Evolutionary conservation across 2,888 invertebrate species (phyloP).

Genomic region (Drosophila colorata): DNA sequence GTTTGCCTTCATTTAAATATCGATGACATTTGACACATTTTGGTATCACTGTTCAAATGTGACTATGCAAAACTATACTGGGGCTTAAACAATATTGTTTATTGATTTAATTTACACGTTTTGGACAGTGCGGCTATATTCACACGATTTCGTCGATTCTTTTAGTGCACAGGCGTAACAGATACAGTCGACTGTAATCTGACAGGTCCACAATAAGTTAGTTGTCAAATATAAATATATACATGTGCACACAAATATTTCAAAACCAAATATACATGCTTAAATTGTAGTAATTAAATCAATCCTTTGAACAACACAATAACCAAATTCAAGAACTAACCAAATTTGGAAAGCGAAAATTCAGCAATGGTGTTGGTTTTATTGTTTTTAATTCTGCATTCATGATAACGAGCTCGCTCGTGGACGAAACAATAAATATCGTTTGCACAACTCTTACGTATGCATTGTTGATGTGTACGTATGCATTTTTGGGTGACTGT

Average conservation of each 20-base stretch:
- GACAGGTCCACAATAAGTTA: background rate
- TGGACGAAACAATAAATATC: constrained; percentile 52
- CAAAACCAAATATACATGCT: constrained; percentile 11
- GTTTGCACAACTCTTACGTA: constrained; percentile 1
- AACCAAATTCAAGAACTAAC: constrained; percentile 7
- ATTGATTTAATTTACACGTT: constrained; percentile 3
- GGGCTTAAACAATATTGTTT: background rate
- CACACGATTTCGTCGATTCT: background rate
- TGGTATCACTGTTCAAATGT: constrained; percentile 5
- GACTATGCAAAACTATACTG: background rate
- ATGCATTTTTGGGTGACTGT: constrained; percentile 5
- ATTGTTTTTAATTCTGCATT: constrained; percentile 32
- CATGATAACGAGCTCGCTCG: constrained; percentile 16
- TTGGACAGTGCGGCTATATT: background rate
- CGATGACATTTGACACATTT: constrained; percentile 22
- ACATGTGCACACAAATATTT: constrained; percentile 18
- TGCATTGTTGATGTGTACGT: background rate
- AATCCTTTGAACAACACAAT: constrained; percentile 22
- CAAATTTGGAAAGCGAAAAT: constrained; percentile 25
- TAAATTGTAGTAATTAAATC: constrained; percentile 64
- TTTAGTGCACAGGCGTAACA: background rate
- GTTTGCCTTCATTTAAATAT: constrained; percentile 19
- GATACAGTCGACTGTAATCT: background rate
- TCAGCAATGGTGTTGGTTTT: background rate
- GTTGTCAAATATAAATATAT: background rate